Evolutionary conservation across 2,113 vertebrate genomes (phyloP), one percentile per base, ranked within the genome.

Genomic region (Trochalopteron elliotii): DNA sequence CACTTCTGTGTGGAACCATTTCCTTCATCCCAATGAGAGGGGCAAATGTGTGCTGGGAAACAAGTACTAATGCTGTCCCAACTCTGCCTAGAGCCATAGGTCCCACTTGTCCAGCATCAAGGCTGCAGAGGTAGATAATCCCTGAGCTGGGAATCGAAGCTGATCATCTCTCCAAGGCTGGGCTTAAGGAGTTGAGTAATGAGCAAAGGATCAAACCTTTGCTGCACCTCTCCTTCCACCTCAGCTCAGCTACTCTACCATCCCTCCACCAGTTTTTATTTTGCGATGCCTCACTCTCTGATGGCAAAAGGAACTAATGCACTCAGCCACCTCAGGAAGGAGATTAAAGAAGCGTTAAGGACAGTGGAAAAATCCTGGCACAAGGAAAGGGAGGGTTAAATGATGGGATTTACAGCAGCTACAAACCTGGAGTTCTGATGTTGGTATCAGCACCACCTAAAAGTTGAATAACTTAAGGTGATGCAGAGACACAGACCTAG

Each of bases 221-320:
- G 2, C 6, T 63, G 23, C 1, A 2, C 7, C 37, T 65, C 44
- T 68, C 27, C 53, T 63, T 64, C 44, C 13, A 20, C 18, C 33
- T 53, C 83, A 57, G 49, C 65, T 63, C 42, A 53, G 56, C 40
- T 16, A 15, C 35, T 79, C 39, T 23, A 25, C 10, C 75, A 24
- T 37, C 19, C 12, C 35, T 79, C 39, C 27, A 25, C 10, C 75
- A 24, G 53, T 2, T 75, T 45, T 59, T 28, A 16, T 45, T 42
- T 33, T 1, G 2, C 23, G 0, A 0, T 25, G 28, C 25, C 47
- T 74, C 1, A 3, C 25, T 44, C 47, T 78, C 59, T 28, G 39
- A 72, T 14, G 27, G 57, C 76, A 68, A 33, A 78, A 67, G 23
- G 61, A 83, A 75, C 20, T 49, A 12, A 56, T 10, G 7, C 5